Evolutionary conservation across 2,888 invertebrate species (phyloP), one percentile per base, ranked within the genome.

Genomic region (Epinotia brunnichana): DNA sequence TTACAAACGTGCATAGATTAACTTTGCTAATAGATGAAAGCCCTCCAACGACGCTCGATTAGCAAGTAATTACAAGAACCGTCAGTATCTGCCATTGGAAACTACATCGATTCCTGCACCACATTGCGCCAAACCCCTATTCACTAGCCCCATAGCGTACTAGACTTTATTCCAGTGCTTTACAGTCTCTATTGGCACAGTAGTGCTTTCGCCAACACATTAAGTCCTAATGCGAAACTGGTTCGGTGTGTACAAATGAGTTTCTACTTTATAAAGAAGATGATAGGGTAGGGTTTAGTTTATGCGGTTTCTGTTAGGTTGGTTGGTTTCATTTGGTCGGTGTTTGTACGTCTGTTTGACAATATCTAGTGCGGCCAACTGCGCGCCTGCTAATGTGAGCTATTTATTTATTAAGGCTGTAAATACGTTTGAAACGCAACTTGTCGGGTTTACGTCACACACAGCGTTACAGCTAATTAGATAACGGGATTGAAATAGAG

Each of bases 41-140:
- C 24, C 44, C 48, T 59, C 56, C 13, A 48, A 59, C 44, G 41
- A 64, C 19, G 24, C 70, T 68, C 61, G 54, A 68, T 72, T 73
- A 73, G 57, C 69, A 62, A 69, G 56, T 73, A 57, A 61, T 73
- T 73, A 73, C 62, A 57, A 62, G 56, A 60, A 69, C 69, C 62
- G 62, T 24, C 62, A 62, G 62, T 62, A 69, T 57, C 57, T 69
- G 62, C 56, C 39, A 66, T 53, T 17, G 59, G 60, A 66, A 71
- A 53, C 73, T 73, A 62, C 73, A 73, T 73, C 68, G 73, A 72
- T 72, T 72, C 60, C 60, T 72, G 66, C 71, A 72, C 48, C 67
- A 67, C 62, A 67, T 62, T 51, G 57, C 51, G 57, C 67, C 57
- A 67, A 61, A 72, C 67, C 67, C 71, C 61, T 39, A 56, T 56